Evolutionary conservation across 2,113 vertebrate species (phyloP).

Genomic region (Ophthalmolycus amberensis): DNA sequence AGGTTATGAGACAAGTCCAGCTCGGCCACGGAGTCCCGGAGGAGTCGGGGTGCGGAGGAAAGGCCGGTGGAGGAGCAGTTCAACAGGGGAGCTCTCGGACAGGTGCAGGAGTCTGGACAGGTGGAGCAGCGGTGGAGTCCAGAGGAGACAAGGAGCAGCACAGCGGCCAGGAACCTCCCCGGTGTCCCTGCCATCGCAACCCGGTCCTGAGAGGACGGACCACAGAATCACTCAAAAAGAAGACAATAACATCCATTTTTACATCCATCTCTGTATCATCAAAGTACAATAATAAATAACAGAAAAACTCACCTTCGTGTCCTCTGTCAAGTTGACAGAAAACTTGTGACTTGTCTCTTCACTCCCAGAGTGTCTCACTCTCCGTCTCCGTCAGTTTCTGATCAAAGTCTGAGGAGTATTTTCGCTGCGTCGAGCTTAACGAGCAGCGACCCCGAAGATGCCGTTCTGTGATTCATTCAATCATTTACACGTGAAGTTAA

Average conservation of each 20-base stretch:
- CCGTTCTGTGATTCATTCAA: slow-evolving; percentile 58
- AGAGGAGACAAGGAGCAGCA: slow-evolving; percentile 65
- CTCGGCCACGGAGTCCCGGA: slow-evolving; percentile 59
- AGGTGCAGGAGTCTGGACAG: slow-evolving; percentile 77
- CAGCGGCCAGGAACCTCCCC: slow-evolving; percentile 38
- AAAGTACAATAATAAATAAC: neutral
- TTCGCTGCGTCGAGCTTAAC: slow-evolving; percentile 50
- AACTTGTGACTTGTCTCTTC: slow-evolving; percentile 46
- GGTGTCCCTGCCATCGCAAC: slow-evolving; percentile 67
- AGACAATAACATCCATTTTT: too few relatives aligned
- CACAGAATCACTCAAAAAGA: neutral
- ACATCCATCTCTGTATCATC: neutral
- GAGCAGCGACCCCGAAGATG: slow-evolving; percentile 36
- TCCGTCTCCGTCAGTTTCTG: slow-evolving; percentile 47
- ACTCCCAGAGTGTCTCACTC: neutral
- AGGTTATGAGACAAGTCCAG: slow-evolving; percentile 82
- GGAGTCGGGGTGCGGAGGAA: slow-evolving; percentile 44
- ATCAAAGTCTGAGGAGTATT: slow-evolving; percentile 79
- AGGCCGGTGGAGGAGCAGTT: slow-evolving; percentile 81
- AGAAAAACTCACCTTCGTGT: slow-evolving; percentile 58
- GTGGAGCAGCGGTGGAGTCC: slow-evolving; percentile 42
- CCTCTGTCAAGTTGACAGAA: slow-evolving; percentile 1
- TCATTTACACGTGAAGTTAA: slow-evolving; percentile 82
- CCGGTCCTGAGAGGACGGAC: slow-evolving; percentile 26
- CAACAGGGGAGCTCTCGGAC: slow-evolving; percentile 58